Evolutionary conservation across 2,888 invertebrate genomes (phyloP).

Genomic region (Ischnus inquisitorius): DNA sequence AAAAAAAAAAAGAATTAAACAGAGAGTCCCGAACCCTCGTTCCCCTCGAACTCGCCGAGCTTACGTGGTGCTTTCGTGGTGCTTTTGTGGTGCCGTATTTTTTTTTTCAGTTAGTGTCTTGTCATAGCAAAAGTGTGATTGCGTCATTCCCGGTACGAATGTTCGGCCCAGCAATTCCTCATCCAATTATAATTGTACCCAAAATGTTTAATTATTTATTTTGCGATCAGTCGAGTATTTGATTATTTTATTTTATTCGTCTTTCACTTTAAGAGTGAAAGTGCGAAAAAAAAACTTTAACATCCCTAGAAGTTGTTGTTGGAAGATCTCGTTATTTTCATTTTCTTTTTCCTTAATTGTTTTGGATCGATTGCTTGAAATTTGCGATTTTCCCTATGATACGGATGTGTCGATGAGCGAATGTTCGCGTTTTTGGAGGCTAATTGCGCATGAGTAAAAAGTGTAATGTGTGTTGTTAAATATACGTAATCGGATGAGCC

Average conservation of each 20-base stretch:
- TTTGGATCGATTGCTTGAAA: constrained; percentile 46
- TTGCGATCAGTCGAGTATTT: constrained; percentile 65
- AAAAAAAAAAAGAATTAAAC: constrained; percentile 43
- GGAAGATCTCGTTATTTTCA: constrained; percentile 25
- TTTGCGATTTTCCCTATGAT: constrained; percentile 65
- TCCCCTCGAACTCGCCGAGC: constrained; percentile 69
- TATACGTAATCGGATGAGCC: constrained; percentile 65
- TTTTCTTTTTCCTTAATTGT: constrained; percentile 48
- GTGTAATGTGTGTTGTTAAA: constrained; percentile 75
- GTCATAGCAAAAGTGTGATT: constrained; percentile 73
- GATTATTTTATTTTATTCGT: constrained; percentile 64
- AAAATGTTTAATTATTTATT: constrained; percentile 38
- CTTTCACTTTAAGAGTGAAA: constrained; percentile 23
- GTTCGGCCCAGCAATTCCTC: constrained; percentile 49
- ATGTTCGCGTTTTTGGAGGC: constrained; percentile 75
- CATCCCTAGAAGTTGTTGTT: constrained; percentile 44
- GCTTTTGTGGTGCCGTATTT: constrained; percentile 77
- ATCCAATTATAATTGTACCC: constrained; percentile 47
- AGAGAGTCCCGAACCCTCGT: constrained; percentile 63
- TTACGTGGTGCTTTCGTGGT: constrained; percentile 75
- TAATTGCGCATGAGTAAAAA: constrained; percentile 82
- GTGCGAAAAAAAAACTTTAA: constrained; percentile 33
- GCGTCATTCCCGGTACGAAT: constrained; percentile 61
- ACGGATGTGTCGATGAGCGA: constrained; percentile 74
- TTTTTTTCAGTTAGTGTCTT: constrained; percentile 72